Conservation (phyloP, 2,888 invertebrate genomes). For the Polymixis flavicincta region DNA sequence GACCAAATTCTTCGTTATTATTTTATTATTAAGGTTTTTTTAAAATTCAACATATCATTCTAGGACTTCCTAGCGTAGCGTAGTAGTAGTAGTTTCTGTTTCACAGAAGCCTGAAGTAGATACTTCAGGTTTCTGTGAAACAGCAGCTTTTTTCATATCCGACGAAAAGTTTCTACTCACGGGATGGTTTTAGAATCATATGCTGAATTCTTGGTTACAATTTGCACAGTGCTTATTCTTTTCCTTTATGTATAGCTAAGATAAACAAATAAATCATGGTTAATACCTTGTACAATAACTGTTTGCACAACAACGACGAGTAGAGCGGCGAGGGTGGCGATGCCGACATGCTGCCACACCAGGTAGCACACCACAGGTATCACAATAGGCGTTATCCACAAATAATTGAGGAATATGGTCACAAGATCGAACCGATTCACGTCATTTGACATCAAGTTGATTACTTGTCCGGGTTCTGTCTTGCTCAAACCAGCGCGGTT, state of each 20-base stretch:
- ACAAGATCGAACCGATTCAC: conserved; percentile 95
- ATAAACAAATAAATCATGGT: background rate
- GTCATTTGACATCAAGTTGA: conserved; percentile 96
- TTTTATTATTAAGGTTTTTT: too few species aligned
- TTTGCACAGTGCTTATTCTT: too few species aligned
- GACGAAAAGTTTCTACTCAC: too few species aligned
- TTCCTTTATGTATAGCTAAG: background rate
- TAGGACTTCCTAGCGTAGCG: too few species aligned
- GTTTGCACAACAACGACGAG: conserved; percentile 90
- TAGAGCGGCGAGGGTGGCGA: conserved; percentile 84
- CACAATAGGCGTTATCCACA: conserved; percentile 95
- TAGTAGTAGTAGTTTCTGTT: too few species aligned
- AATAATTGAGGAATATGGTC: conserved; percentile 93
- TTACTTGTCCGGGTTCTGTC: conserved; percentile 94
- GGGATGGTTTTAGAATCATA: too few species aligned
- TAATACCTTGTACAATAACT: conserved; percentile 89
- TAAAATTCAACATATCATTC: too few species aligned
- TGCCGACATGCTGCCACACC: conserved; percentile 84
- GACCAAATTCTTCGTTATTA: too few species aligned
- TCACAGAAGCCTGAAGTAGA: too few species aligned
- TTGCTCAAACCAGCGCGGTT: conserved; percentile 91
- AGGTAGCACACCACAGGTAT: conserved; percentile 89
- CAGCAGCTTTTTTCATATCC: too few species aligned
- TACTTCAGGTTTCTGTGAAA: too few species aligned
- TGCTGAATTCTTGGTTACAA: too few species aligned